Evolutionary conservation across 2,113 vertebrate species (phyloP), one percentile per base, ranked within the genome.

Genomic region (Bungarus multicinctus): DNA sequence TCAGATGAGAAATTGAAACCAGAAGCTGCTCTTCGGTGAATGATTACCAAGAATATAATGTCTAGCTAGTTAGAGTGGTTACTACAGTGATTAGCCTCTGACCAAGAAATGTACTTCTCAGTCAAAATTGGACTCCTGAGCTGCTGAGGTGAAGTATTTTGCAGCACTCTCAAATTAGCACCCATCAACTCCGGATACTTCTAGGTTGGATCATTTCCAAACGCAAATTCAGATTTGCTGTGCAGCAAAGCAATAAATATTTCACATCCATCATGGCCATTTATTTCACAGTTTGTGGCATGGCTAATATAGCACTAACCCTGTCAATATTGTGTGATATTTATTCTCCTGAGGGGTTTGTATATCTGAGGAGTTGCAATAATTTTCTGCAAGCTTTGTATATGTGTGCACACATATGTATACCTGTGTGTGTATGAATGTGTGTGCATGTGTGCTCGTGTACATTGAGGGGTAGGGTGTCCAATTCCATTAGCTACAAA

Each of bases 161-260:
- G 23, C 23, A 30, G 53, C 85, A 54, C 74, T 90, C n/a, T 52
- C 69, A 52, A 89, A 52, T 55, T 52, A n/a, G 55, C 53, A 57
- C 6, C 52, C n/a, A 43, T 10, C 54, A 27, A 14, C 45, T 2
- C 74, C 12, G 45, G 74, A 60, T 57, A 86, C 74, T 60, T 86
- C 47, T 16, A 60, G 74, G 14, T 25, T 60, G 92, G 74, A 87
- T 87, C 92, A 95, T 95, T 97, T 96, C 95, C 95, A 93, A 95
- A 97, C 95, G 97, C 95, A 97, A 97, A 95, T 87, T 93, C 91
- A 95, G 91, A 85, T 69, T 47, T 96, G 93, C 95, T 96, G 94
- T 95, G 94, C 95, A 95, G 96, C 96, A 96, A 97, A 97, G 97
- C 95, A 96, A 97, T 93, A 93, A 87, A 93, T 93, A 93, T 93